A percentile compares a stretch with the other conserved stretches of the same genome.
phyloP scores from a whole-genome alignment of 2,113 vertebrate genomes.

The Grammomys surdaster region DNA sequence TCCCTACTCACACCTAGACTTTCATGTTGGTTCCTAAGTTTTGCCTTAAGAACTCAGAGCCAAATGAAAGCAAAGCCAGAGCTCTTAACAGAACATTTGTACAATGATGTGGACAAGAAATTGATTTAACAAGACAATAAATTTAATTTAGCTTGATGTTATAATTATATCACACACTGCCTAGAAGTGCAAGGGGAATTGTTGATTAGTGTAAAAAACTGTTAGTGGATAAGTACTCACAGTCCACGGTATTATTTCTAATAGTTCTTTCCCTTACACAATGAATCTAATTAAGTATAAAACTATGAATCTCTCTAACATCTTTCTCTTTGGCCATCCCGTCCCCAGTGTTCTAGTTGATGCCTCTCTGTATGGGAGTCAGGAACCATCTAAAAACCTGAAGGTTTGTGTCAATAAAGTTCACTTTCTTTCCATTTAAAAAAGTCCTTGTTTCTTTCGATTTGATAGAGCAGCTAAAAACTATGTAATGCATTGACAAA shows the following conservation, averaged over 20 bases:
- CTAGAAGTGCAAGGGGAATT: neutral
- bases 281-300: neutral
- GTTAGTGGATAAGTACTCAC: neutral
- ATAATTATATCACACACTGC: conserved; percentile 34
- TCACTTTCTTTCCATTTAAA: neutral
- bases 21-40: neutral
- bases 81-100: conserved; percentile 35
- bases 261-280: neutral
- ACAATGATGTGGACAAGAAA: neutral
- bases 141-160: conserved; percentile 35
- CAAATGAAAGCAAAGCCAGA: neutral
- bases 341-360: neutral
- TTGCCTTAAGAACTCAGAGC: neutral
- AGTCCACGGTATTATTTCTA: neutral
- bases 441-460: neutral
- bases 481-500: neutral
- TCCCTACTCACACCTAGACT: neutral
- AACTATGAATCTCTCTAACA: neutral
- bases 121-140: conserved; percentile 32
- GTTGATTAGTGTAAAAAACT: conserved; percentile 56
- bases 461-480: neutral
- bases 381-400: neutral
- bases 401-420: neutral
- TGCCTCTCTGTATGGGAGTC: rapidly evolving
- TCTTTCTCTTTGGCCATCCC: neutral